phyloP scores from a whole-genome alignment of 1,140 invertebrate species.

The Arion vulgaris region DNA sequence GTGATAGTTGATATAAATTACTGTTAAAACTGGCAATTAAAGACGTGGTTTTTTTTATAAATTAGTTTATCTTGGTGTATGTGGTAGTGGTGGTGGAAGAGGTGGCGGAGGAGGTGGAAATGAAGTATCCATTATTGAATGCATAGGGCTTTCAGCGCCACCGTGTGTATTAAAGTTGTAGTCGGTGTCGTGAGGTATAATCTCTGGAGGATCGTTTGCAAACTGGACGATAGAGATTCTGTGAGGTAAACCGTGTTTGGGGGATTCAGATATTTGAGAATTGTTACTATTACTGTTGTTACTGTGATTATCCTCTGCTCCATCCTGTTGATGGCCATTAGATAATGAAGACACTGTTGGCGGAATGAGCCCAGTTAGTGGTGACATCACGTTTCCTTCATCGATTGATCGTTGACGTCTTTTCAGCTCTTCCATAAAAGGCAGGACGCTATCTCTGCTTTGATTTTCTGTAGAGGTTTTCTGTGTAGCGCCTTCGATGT shows the following conservation, averaged over 20 bases:
- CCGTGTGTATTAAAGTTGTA: background rate
- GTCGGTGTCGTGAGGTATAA: conserved; percentile 13
- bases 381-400: background rate
- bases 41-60: background rate
- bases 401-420: conserved; percentile 23
- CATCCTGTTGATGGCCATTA: background rate
- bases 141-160: background rate
- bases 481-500: background rate
- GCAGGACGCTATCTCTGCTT: background rate
- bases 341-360: background rate
- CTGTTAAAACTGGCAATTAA: no score
- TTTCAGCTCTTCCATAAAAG: conserved; percentile 36
- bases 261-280: background rate
- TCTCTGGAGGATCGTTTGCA: conserved; percentile 28
- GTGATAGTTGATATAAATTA: no score
- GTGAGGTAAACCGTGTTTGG: background rate
- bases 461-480: conserved; percentile 18
- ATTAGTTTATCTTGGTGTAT: background rate
- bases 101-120: conserved; percentile 9
- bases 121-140: background rate
- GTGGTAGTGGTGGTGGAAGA: conserved; percentile 24
- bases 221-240: conserved; percentile 31
- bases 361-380: background rate
- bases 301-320: background rate
- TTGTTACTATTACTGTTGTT: background rate